Conservation (phyloP, 2,797 vertebrate genomes). For the Clamator glandarius region DNA sequence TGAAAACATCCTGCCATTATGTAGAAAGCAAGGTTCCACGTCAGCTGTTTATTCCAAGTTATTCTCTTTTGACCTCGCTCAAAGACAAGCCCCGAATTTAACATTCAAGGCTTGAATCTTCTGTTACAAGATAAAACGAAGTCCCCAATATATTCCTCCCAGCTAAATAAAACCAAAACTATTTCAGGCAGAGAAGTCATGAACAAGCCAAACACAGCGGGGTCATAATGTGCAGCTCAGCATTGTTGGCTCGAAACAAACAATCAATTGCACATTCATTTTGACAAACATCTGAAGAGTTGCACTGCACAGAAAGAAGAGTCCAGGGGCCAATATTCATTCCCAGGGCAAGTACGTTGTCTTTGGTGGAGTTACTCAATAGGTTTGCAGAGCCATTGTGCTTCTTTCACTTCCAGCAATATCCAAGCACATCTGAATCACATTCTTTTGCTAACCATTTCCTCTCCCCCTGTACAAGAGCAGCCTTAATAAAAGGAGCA, state of each 20-base stretch:
- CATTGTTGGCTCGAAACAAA: conserved; percentile 35
- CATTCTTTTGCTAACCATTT: conserved; percentile 5
- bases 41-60: conserved; percentile 1
- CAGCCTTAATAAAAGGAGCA: not conserved
- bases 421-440: conserved; percentile 44
- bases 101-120: not conserved
- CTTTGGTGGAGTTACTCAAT: conserved; percentile 45
- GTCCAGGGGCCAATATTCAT: conserved; percentile 34
- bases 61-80: conserved; percentile 31
- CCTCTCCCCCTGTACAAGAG: not conserved
- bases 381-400: conserved; percentile 30
- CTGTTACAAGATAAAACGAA: conserved; percentile 23
- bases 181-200: conserved; percentile 23
- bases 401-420: conserved; percentile 25
- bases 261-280: conserved; percentile 42
- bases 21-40: not conserved
- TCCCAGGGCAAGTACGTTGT: not conserved
- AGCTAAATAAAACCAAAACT: conserved; percentile 26
- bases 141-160: not conserved
- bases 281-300: conserved; percentile 23
- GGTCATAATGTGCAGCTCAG: not conserved
- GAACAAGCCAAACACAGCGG: conserved; percentile 47
- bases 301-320: conserved; percentile 8
- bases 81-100: conserved; percentile 14
- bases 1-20: not conserved